phyloP scores from a whole-genome alignment of 2,113 vertebrate genomes.

The Protomyctophum bolini region DNA sequence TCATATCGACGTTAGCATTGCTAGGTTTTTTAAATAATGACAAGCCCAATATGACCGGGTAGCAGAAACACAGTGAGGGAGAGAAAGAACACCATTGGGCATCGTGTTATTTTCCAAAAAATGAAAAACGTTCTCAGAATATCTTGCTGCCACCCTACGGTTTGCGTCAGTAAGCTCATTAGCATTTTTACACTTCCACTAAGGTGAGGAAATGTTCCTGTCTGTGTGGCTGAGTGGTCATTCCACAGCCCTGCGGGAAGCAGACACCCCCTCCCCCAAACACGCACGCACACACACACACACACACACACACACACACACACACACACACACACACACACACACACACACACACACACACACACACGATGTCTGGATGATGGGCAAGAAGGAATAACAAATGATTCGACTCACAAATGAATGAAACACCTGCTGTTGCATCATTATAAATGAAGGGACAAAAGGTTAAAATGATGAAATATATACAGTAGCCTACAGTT shows the following conservation, averaged over 20 bases:
- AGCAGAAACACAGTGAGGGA: no score
- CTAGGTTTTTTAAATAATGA: no score
- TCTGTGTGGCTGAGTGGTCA: constrained; percentile 39
- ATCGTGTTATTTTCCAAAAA: no score
- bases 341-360: constrained; percentile 1
- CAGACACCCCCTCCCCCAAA: neutral
- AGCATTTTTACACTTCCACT: constrained; percentile 64
- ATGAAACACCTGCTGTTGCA: constrained; percentile 37
- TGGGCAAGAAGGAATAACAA: constrained; percentile 52
- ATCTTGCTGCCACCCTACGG: no score
- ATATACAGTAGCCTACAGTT: no score
- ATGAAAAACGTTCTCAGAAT: no score
- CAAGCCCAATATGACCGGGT: no score
- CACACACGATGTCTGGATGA: constrained; percentile 39
- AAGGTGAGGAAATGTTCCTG: constrained; percentile 51
- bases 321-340: neutral
- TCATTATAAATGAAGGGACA: constrained; percentile 16
- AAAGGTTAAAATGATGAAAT: no score
- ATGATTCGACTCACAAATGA: constrained; percentile 47
- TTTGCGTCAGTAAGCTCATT: neutral
- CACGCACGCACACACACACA: no score
- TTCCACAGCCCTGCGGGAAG: constrained; percentile 52
- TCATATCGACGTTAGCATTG: no score
- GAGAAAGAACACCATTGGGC: no score
- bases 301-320: no score